Conservation (phyloP, 2,113 vertebrate genomes). For the Casuarius casuarius region DNA sequence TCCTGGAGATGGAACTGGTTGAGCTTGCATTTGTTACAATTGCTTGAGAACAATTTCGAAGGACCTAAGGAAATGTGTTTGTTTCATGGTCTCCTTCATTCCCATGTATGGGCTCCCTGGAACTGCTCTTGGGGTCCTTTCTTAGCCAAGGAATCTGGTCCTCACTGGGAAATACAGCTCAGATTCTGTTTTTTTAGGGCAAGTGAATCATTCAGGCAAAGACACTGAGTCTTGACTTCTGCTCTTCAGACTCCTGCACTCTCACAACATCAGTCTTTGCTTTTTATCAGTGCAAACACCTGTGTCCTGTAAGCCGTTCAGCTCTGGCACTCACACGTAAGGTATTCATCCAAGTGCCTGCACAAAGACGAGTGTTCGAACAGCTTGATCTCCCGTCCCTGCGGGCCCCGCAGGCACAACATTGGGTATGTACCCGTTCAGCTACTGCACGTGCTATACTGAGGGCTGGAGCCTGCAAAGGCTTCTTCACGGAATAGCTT, state of each 20-base stretch:
- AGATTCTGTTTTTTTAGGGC: background rate
- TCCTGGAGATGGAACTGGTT: background rate
- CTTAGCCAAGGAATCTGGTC: background rate
- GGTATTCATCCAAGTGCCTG: background rate
- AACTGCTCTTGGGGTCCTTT: background rate
- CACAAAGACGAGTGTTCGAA: background rate
- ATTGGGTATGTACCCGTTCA: background rate
- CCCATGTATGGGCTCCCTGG: fast-evolving
- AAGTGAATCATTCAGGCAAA: background rate
- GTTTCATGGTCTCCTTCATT: background rate
- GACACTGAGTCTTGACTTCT: background rate
- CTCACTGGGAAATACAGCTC: background rate
- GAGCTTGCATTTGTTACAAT: background rate
- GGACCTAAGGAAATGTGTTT: background rate
- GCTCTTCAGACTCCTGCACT: background rate
- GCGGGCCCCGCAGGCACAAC: background rate
- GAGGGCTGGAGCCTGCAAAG: background rate
- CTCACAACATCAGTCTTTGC: background rate
- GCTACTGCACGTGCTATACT: fast-evolving
- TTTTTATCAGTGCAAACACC: constrained; percentile 45
- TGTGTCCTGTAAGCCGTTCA: background rate
- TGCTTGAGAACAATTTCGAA: background rate
- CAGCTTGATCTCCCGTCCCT: background rate
- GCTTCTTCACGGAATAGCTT: background rate
- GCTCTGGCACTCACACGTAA: background rate